phyloP scores from a whole-genome alignment of 1,140 invertebrate genomes.

The Campoletis sonorensis region DNA sequence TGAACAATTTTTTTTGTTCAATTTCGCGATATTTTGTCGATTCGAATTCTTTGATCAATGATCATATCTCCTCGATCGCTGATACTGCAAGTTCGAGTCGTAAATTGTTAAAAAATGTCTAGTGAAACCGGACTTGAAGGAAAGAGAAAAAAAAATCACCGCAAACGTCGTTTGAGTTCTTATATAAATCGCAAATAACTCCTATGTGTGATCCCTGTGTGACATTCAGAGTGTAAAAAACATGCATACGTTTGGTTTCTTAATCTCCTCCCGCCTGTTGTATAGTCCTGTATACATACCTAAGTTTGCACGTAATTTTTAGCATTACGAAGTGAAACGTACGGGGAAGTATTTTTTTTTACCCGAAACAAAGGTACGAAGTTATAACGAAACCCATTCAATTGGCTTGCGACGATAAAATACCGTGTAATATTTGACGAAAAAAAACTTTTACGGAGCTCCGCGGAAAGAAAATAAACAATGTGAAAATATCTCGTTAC shows the following conservation, averaged over 20 bases:
- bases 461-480: no score
- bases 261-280: slow-evolving; percentile 29
- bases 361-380: no score
- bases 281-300: background rate
- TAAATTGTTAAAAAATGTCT: slow-evolving; percentile 1
- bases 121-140: background rate
- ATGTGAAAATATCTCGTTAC: no score
- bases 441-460: no score
- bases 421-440: no score
- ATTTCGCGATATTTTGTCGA: no score
- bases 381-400: no score
- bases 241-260: slow-evolving; percentile 39
- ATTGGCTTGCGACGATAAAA: no score
- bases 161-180: slow-evolving; percentile 2
- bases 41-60: no score
- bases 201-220: slow-evolving; percentile 3
- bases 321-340: background rate
- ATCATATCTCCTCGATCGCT: no score
- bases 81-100: background rate
- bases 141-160: background rate
- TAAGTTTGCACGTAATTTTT: background rate
- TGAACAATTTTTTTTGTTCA: no score
- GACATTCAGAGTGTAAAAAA: slow-evolving; percentile 36
- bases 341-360: no score
- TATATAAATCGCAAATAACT: slow-evolving; percentile 28